Evolutionary conservation across 2,113 vertebrate species (phyloP), one percentile per base, ranked within the genome.

Genomic region (Oenanthe melanoleuca): DNA sequence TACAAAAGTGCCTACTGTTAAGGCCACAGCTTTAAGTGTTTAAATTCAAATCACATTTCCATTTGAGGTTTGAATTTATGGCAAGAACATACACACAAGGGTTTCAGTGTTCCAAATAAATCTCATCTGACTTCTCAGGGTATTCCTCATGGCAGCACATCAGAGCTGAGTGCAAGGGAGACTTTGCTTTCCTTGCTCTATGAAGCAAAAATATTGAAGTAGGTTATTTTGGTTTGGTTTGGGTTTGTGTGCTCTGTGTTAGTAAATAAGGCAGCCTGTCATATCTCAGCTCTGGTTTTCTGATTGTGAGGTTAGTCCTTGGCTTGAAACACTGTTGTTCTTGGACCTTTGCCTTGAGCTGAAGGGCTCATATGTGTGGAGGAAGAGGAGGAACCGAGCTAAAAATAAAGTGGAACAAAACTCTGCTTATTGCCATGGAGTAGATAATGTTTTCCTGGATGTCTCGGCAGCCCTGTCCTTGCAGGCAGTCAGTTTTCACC

Each of bases 1-100:
- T 98, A 98, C 98, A 99, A 98, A 98, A 98, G 98, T 97, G 95
- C 83, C 97, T 97, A 98, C 97, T 98, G 98, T 98, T 97, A 93
- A 85, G 90, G 86, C 82, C 90, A 81, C 69, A 59, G 92, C 90
- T 80, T 86, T 37, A 85, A 94, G 96, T 97, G 93, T 98, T 98
- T 97, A 97, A 97, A 98, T 98, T 97, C 97, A 95, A 97, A 94
- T 94, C 95, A 95, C 97, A 97, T 98, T 98, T 95, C 93, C 57
- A 7, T 93, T 96, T 93, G 92, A 96, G 96, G 96, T 97, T 97
- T 78, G 83, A 95, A 95, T 97, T 97, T 97, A 96, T 94, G 93
- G 94, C 96, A 86, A 95, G 92, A 95, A 82, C 29, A 19, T 59
- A 52, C 66, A 95, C 95, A 98, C 96, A 98, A 96, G 89, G 94